These are phyloP conservation scores for Idaea straminata DNA, from an alignment of 2,888 invertebrate species.

Conservation along the genomic window DNA sequence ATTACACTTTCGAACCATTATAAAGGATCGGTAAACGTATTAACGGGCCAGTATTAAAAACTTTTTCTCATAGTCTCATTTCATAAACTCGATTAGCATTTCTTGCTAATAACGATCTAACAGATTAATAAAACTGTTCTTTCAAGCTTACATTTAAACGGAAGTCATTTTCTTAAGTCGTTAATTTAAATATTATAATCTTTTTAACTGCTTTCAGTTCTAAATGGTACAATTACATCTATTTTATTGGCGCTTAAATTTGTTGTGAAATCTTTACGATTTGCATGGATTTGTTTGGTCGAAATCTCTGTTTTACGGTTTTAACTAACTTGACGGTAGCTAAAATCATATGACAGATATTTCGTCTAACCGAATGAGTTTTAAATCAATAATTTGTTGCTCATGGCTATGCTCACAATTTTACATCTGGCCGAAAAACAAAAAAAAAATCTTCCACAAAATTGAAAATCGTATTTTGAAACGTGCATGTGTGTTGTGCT, in stretches of 20 bases:
- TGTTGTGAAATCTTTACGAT: slow-evolving; percentile 22
- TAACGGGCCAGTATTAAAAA: background rate
- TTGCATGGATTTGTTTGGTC: slow-evolving; percentile 11
- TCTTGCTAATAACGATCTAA: slow-evolving; percentile 22
- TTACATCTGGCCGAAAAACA: no score
- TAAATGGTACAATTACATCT: slow-evolving; percentile 36
- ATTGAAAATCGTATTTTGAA: no score
- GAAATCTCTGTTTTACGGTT: background rate
- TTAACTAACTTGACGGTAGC: slow-evolving; percentile 9
- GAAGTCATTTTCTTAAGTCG: slow-evolving; percentile 28
- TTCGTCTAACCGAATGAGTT: no score
- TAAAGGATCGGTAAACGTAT: background rate
- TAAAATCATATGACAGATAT: slow-evolving; percentile 7
- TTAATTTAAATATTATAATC: slow-evolving; percentile 37
- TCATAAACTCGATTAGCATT: slow-evolving; percentile 24
- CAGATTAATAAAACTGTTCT: slow-evolving; percentile 23
- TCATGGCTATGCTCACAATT: no score
- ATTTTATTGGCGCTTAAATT: slow-evolving; percentile 37
- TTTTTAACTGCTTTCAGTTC: slow-evolving; percentile 26
- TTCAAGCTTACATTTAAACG: slow-evolving; percentile 22
- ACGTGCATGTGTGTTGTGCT: no score
- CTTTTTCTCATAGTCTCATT: slow-evolving; percentile 1
- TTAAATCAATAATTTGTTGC: no score
- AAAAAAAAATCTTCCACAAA: no score
- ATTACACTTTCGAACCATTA: background rate